These are phyloP conservation scores for Calameuta filiformis DNA, from an alignment of 2,888 invertebrate species.

Conservation along the genomic window DNA sequence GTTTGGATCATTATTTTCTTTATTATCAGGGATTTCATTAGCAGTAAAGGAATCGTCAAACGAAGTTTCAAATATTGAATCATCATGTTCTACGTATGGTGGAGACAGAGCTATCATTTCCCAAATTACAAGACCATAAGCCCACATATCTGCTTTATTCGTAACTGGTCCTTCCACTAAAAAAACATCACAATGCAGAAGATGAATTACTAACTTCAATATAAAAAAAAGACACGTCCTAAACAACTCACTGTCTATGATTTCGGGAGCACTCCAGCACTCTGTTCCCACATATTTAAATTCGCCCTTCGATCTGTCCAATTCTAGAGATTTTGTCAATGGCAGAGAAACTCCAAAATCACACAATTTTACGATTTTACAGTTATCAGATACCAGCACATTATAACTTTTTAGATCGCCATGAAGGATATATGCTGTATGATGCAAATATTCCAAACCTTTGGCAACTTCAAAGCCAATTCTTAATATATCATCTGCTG, in stretches of 20 bases:
- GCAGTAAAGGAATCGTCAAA: slow-evolving; percentile 46
- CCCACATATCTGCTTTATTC: slow-evolving; percentile 82
- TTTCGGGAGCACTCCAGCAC: slow-evolving; percentile 85
- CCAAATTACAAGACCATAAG: slow-evolving; percentile 82
- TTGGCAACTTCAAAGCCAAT: slow-evolving; percentile 76
- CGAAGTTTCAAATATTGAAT: slow-evolving; percentile 34
- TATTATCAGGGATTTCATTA: slow-evolving; percentile 20
- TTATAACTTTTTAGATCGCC: slow-evolving; percentile 89
- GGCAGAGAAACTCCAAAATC: slow-evolving; percentile 87
- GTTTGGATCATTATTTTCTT: slow-evolving; percentile 36
- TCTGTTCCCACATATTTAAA: slow-evolving; percentile 78
- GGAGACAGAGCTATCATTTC: slow-evolving; percentile 82
- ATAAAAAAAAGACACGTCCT: slow-evolving; percentile 13
- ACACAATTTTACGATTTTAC: slow-evolving; percentile 80
- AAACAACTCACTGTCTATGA: slow-evolving; percentile 67
- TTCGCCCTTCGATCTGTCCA: slow-evolving; percentile 67
- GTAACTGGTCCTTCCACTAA: slow-evolving; percentile 70
- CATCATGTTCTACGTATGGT: slow-evolving; percentile 70
- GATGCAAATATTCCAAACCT: slow-evolving; percentile 83
- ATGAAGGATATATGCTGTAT: slow-evolving; percentile 77
- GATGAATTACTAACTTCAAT: not conserved
- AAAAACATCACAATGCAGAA: not conserved
- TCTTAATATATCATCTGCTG: slow-evolving; percentile 73
- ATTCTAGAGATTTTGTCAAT: slow-evolving; percentile 72
- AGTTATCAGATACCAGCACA: slow-evolving; percentile 81